Percentiles rank a stretch among this genome's conserved stretches.
Evolutionary conservation across 2,113 vertebrate species (phyloP).

Genomic region (Tychaedon coryphoeus): DNA sequence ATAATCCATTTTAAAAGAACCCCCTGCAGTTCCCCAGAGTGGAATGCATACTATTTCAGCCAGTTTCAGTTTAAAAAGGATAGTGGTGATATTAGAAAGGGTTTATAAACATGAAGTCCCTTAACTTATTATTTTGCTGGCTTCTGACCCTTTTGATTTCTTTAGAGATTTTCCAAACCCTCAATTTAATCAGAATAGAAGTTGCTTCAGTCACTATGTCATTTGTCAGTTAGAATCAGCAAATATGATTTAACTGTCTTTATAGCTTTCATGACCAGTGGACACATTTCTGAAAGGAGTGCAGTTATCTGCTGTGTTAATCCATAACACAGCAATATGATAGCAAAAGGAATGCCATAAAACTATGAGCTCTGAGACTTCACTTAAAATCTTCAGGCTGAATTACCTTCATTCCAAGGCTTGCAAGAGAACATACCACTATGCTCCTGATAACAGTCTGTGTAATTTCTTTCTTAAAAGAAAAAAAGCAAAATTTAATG

Average conservation of each 20-base stretch:
- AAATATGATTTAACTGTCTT: background rate
- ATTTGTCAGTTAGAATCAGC: background rate
- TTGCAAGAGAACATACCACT: background rate
- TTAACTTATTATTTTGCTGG: slow-evolving; percentile 3
- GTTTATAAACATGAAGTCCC: background rate
- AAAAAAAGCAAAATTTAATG: background rate
- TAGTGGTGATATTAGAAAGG: background rate
- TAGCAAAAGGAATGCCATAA: background rate
- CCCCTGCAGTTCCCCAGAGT: background rate
- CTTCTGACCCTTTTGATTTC: slow-evolving; percentile 10
- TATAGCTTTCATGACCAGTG: background rate
- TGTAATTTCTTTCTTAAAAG: background rate
- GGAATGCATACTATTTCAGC: background rate
- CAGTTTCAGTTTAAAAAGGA: background rate
- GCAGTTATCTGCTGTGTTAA: background rate
- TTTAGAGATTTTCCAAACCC: background rate
- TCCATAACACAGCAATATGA: background rate
- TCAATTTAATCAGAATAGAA: slow-evolving; percentile 5
- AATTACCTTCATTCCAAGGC: background rate
- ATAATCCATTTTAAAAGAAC: fast-evolving
- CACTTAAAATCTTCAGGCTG: background rate
- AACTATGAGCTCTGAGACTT: background rate
- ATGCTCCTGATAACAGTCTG: background rate
- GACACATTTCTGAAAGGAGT: background rate
- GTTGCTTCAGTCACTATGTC: background rate